Base-by-base conservation (phyloP, 2,888 invertebrate species). In the Neoaliturus tenellus region DNA sequence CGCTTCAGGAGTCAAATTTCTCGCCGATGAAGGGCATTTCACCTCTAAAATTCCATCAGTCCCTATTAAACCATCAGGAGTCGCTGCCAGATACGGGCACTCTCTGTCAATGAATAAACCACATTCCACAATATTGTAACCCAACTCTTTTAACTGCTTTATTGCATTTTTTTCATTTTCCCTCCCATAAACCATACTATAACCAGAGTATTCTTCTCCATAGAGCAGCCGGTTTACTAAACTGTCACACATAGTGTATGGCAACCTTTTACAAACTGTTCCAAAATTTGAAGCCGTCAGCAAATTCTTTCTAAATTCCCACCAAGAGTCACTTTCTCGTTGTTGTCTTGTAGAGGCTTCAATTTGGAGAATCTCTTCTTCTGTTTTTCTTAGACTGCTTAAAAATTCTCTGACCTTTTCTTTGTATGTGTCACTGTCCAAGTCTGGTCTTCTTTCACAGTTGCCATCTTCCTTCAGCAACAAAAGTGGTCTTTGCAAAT, bases 181-280 rank as follows among this genome's bases (percentile, higher is more conserved):
- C n/a, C 75, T 41, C 35, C 75, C 75, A 48, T 75, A 75, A 2
- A 75, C 75, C 75, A 75, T 75, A 17, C 75, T 75, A 31, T 39
- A 75, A n/a, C 39, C 48, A 8, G 35, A 28, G 17, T 39, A 75
- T 28, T 75, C 75, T 75, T 75, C 75, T 3, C 75, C 48, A 28
- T 75, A 75, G 5, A 75, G 31, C 14, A 75, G 12, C 17, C 48
- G 14, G 14, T 20, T 44, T 2, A 75, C 75, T 12, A 75, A 48
- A 75, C 48, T 48, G 17, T 75, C 75, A 25, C 75, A 75, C 25
- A 23, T 35, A 6, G 75, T 75, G 75, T 75, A 44, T n/a, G 75
- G 75, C 31, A 75, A 44, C 28, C 75, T 75, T 28, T 44, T 75
- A 28, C 75, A 75, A 0, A 75, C 75, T 10, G 75, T 75, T 48